These are phyloP conservation scores for Sebastiscus albofasciatus DNA, from an alignment of 2,797 vertebrate genomes.

Conservation along the genomic window DNA sequence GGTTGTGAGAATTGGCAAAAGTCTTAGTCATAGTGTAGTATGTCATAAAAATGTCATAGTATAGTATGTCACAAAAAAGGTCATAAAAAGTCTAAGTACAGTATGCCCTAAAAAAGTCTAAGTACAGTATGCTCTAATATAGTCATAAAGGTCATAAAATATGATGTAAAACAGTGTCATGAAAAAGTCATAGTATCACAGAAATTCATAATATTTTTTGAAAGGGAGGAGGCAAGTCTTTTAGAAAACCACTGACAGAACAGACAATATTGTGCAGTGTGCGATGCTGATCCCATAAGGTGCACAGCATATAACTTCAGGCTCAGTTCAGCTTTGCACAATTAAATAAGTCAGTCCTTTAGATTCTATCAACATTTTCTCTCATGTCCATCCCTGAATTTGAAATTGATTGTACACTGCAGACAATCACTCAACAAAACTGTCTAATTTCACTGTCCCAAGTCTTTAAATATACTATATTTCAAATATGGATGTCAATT, in stretches of 20 bases:
- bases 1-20: not conserved
- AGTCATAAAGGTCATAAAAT: too few relatives aligned
- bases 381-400: not conserved
- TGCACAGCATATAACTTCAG: not conserved
- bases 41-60: too few relatives aligned
- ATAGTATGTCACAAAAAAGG: too few relatives aligned
- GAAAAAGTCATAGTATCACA: too few relatives aligned
- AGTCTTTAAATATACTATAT: not conserved
- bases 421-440: not conserved
- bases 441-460: not conserved
- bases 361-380: not conserved
- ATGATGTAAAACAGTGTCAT: too few relatives aligned
- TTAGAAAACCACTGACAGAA: not conserved
- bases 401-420: not conserved
- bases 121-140: too few relatives aligned
- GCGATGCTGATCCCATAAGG: not conserved
- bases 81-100: too few relatives aligned
- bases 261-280: too few relatives aligned
- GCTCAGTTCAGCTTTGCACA: not conserved
- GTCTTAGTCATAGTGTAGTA: not conserved
- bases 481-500: constrained; percentile 1
- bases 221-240: not conserved
- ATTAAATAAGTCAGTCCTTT: not conserved
- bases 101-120: too few relatives aligned
- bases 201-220: not conserved